A percentile compares a stretch with the other conserved stretches of the same genome.
These are phyloP conservation scores for Crematogaster levior DNA, from an alignment of 2,888 invertebrate species.

Conservation along the genomic window DNA sequence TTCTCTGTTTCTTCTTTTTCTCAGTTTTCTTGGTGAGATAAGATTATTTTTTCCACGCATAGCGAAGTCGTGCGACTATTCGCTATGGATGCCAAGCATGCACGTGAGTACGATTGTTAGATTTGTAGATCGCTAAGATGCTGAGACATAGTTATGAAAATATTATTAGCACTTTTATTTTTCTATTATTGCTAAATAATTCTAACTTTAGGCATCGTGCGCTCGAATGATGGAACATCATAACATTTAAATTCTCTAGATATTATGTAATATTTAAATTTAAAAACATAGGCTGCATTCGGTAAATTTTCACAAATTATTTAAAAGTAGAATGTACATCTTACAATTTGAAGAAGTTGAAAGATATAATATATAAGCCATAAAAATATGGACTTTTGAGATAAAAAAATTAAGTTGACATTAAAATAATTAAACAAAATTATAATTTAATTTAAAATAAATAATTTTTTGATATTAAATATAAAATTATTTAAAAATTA, in stretches of 20 bases:
- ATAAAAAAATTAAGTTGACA: too few species aligned
- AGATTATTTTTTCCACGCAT: slow-evolving; percentile 12
- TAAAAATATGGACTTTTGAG: too few species aligned
- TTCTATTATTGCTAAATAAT: neutral
- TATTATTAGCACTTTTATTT: neutral
- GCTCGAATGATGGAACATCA: neutral
- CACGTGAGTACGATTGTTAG: neutral
- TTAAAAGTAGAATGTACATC: neutral
- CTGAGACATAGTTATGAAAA: neutral
- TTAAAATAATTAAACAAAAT: too few species aligned
- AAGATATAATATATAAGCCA: neutral
- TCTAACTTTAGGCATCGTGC: neutral
- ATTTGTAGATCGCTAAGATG: neutral
- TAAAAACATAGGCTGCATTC: neutral
- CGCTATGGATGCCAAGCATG: neutral
- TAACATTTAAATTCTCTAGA: slow-evolving; percentile 16
- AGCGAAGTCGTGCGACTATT: neutral
- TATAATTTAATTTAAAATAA: too few species aligned
- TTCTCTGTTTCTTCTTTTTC: slow-evolving; percentile 9
- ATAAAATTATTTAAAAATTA: too few species aligned
- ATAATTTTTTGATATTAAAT: too few species aligned
- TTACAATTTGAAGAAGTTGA: neutral
- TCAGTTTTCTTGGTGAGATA: slow-evolving; percentile 17
- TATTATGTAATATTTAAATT: neutral
- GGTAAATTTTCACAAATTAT: neutral